Base-by-base conservation (phyloP, 2,797 vertebrate genomes). In the Enteromius fasciolatus region DNA sequence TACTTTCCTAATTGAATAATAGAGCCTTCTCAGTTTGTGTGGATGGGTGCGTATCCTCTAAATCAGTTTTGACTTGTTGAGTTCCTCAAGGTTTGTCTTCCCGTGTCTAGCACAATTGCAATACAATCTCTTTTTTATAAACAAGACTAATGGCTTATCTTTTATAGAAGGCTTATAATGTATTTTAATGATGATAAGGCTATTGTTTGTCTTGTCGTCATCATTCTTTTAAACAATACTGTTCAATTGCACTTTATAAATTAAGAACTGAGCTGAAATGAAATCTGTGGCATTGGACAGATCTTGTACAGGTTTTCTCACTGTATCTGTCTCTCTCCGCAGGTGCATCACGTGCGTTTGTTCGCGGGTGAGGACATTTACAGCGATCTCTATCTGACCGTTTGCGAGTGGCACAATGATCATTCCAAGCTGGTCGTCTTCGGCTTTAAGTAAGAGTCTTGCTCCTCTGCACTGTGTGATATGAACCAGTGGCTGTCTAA, bases 381-480 rank as follows among this genome's bases (percentile, higher is more conserved):
- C 90, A 98, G 96, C 0, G 97, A 99, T 86, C 92, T 98, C 14
- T 98, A 97, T 90, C 92, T 99, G 59, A 98, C 97, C 0, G 97
- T 99, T 69, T 99, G 97, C 1, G 97, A 98, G 87, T 99, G 97
- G 97, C 97, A 97, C 57, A 96, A 96, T 0, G 97, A 98, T 66
- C 93, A 93, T 63, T 96, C 97, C 83, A 98, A 98, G 91, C 96
- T 98, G 79, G 96, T 98, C 77, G 96, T 98, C 87, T 99, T 98
- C 20, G 97, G 97, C 82, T 98, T 98, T 93, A 99, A 98, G 97
- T 98, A 92, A 94, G 96, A 25, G 25, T 0, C 7, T 15, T 11
- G 18, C 3, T 20, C 44, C 36, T 25, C 46, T 15, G 14, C 23
- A 31, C 17, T 54, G 20, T 36, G 1, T 11, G 6, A 48, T 5